Conservation (phyloP, 2,113 vertebrate species). For the Mystacornis crossleyi region DNA sequence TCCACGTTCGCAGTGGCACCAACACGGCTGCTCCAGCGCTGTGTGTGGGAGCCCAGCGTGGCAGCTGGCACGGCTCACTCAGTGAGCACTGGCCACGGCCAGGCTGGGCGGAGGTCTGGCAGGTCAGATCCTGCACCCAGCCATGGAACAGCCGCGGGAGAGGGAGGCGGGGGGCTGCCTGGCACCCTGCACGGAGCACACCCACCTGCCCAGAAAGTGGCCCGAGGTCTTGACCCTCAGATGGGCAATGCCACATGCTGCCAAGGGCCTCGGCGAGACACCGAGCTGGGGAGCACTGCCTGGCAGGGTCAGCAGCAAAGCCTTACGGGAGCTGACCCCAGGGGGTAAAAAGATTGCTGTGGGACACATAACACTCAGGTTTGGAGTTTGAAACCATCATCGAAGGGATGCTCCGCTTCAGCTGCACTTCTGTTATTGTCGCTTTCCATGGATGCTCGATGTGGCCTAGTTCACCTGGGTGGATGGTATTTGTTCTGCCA, state of each 20-base stretch:
- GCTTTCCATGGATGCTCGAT: rapidly evolving
- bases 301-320: neutral
- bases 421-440: neutral
- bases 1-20: rapidly evolving
- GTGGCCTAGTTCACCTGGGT: neutral
- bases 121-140: neutral
- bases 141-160: rapidly evolving
- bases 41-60: neutral
- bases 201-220: neutral
- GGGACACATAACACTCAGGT: neutral
- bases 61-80: neutral
- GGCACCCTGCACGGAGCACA: neutral
- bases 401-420: neutral
- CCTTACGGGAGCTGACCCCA: neutral
- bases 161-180: neutral
- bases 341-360: neutral
- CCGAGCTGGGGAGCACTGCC: neutral
- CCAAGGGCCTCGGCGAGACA: neutral
- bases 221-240: rapidly evolving
- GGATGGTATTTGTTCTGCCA: neutral
- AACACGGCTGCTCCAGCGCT: neutral
- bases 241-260: rapidly evolving
- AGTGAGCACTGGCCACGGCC: rapidly evolving
- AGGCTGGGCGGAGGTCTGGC: neutral
- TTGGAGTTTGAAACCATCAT: neutral